Percentiles rank a stretch among this genome's conserved stretches.
Evolutionary conservation across 1,140 invertebrate genomes (phyloP).

Genomic region (Trachymyrmex cornetzi): DNA sequence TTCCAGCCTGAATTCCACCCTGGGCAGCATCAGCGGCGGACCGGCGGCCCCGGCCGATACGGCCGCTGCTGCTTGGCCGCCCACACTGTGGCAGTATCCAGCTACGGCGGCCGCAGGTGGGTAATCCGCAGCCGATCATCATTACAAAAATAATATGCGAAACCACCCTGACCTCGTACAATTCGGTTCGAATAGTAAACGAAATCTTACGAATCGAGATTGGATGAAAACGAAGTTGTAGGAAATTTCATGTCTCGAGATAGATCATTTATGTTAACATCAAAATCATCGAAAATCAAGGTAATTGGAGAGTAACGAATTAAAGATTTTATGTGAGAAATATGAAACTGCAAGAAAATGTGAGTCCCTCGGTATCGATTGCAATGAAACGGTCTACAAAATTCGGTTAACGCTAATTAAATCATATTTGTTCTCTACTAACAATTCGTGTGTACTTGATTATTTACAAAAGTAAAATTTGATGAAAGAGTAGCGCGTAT

Average conservation of each 20-base stretch:
- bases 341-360: neutral
- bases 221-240: too few relatives aligned
- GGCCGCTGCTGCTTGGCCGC: constrained; percentile 85
- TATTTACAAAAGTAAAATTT: neutral
- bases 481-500: neutral
- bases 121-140: neutral
- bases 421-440: neutral
- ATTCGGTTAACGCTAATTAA: neutral
- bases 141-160: neutral
- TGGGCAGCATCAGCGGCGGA: constrained; percentile 83
- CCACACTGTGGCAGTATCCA: constrained; percentile 92
- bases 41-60: constrained; percentile 79
- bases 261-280: neutral
- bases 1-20: constrained; percentile 86
- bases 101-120: constrained; percentile 81
- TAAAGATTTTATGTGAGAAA: neutral
- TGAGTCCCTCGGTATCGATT: neutral
- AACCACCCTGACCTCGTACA: neutral
- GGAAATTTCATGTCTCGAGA: neutral
- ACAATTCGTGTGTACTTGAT: neutral
- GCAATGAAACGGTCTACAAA: neutral
- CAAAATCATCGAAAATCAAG: neutral
- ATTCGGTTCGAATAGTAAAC: neutral
- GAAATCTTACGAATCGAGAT: neutral
- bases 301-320: neutral